Base-by-base conservation (phyloP, 2,113 vertebrate species). In the Gobiocypris rarus region DNA sequence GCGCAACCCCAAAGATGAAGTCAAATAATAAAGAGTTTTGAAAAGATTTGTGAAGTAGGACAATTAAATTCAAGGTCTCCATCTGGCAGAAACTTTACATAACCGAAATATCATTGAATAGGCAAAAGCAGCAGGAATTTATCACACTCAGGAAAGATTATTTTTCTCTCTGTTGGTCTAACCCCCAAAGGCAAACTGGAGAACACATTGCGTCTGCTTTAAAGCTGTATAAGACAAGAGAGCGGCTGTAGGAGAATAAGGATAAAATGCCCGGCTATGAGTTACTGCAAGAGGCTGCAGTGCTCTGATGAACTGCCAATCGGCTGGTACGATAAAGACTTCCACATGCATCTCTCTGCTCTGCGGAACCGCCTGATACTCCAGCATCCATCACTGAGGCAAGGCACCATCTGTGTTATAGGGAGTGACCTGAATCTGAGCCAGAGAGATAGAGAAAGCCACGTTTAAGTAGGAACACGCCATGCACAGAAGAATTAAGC, bases 391-490 rank as follows among this genome's bases (percentile, higher is more conserved):
- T 78, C 69, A 84, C 54, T 67, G 83, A 14, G 67, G 73, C 73
- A 24, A 61, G 22, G 74, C 83, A 84, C 54, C 52, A 59, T 82
- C 61, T 70, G 75, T 63, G 83, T 82, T 67, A 52, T 61, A 87
- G 81, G 59, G 73, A 65, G 78, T 31, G 82, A 84, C 85, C 85
- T 86, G 73, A 84, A 82, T 84, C 83, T 76, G 54, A 81, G 79
- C 79, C 79, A 81, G 63, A 77, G 31, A 75, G 54, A 69, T 82
- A 38, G 65, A 78, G 43, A 58, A 81, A 63, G 73, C 54, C 70
- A 69, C 26, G n/a, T 76, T 65, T 75, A 80, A 81, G 43, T 34
- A 14, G 38, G 24, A 73, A 45, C 80, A 69, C 11, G 13, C 28
- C 61, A 77, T 22, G 43, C 41, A 26, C 28, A 84, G 8, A 41